These are phyloP conservation scores for Sphaerophoria rueppellii DNA, from an alignment of 2,888 invertebrate genomes.

Conservation along the genomic window DNA sequence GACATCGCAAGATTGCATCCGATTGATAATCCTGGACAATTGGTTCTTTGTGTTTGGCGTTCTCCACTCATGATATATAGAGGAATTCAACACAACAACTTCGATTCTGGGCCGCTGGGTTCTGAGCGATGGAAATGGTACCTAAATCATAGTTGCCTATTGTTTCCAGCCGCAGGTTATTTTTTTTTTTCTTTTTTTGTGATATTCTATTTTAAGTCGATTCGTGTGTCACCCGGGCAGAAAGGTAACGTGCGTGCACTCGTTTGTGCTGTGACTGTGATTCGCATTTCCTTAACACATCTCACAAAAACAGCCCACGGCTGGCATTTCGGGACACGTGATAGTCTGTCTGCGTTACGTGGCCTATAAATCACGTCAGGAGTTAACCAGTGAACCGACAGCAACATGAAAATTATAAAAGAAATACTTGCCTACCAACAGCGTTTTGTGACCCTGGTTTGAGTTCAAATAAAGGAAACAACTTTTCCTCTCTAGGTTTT, in stretches of 20 bases:
- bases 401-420: slow-evolving; percentile 62
- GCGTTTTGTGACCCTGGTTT: slow-evolving; percentile 56
- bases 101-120: not conserved
- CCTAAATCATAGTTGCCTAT: not conserved
- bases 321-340: slow-evolving; percentile 69
- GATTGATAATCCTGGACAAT: slow-evolving; percentile 61
- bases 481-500: too few species aligned
- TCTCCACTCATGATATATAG: not conserved
- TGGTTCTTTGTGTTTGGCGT: slow-evolving; percentile 52
- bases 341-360: slow-evolving; percentile 65
- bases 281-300: slow-evolving; percentile 24
- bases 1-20: slow-evolving; percentile 55
- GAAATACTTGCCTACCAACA: slow-evolving; percentile 39
- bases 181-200: slow-evolving; percentile 17
- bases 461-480: not conserved
- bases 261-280: slow-evolving; percentile 59
- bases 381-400: slow-evolving; percentile 70
- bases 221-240: slow-evolving; percentile 65
- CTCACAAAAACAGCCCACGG: slow-evolving; percentile 64
- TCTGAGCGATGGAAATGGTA: slow-evolving; percentile 16
- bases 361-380: slow-evolving; percentile 70
- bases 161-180: slow-evolving; percentile 19
- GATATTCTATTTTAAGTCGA: slow-evolving; percentile 54
- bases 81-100: not conserved
- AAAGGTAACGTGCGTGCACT: slow-evolving; percentile 68